phyloP scores from a whole-genome alignment of 1,140 invertebrate genomes.

The Subanguina moxae region DNA sequence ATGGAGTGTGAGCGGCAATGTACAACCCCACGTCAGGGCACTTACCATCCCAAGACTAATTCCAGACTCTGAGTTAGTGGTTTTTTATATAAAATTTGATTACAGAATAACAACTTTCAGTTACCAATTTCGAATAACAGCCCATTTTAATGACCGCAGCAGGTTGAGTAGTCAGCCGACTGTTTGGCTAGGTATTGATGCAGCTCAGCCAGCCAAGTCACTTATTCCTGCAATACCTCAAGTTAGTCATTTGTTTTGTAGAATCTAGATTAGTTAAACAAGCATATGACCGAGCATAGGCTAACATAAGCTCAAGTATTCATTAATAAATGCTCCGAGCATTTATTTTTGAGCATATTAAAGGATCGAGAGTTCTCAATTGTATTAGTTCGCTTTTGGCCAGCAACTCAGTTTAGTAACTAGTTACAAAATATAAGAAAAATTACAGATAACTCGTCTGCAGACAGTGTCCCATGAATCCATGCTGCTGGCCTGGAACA shows the following conservation, averaged over 20 bases:
- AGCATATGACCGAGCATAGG: too few species aligned
- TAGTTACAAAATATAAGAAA: too few species aligned
- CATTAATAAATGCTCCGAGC: too few species aligned
- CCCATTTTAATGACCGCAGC: conserved; percentile 17
- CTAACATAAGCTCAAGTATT: too few species aligned
- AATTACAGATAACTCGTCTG: conserved; percentile 24
- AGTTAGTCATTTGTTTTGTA: too few species aligned
- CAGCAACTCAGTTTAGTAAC: too few species aligned
- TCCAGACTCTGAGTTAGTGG: conserved; percentile 11
- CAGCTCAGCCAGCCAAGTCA: not conserved
- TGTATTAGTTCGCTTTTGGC: too few species aligned
- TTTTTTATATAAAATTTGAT: not conserved
- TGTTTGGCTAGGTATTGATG: conserved; percentile 16
- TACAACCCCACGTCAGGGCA: conserved; percentile 25
- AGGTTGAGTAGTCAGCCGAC: conserved; percentile 16
- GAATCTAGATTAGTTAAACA: too few species aligned
- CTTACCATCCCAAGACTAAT: conserved; percentile 14
- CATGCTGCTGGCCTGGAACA: conserved; percentile 26
- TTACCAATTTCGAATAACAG: conserved; percentile 26
- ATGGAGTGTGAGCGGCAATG: conserved; percentile 8
- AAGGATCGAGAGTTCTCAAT: too few species aligned
- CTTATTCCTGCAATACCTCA: not conserved
- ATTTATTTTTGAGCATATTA: too few species aligned
- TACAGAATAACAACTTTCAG: not conserved
- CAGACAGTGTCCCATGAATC: conserved; percentile 36